Base-by-base conservation (phyloP, 2,113 vertebrate species). In the Xiphophorus couchianus region DNA sequence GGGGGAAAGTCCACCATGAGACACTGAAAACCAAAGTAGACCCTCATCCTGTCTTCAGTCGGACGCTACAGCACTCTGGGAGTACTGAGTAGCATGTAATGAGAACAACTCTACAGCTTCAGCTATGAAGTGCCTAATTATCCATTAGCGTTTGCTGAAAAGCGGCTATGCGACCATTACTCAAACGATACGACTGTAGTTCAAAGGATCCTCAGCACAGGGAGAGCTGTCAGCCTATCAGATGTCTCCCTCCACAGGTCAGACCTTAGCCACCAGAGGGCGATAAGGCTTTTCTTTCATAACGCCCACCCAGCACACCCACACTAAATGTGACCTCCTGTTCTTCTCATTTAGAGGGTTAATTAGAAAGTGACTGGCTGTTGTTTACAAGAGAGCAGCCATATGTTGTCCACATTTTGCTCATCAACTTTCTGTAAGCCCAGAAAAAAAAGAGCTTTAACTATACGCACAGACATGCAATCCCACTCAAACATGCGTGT, bases 351-450 rank as follows among this genome's bases (percentile, higher is more conserved):
- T 82, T 87, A 88, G 86, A 71, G 89, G 90, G 93, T 93, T 86
- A 94, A 95, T 94, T 93, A 94, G 91, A 93, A 92, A 80, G 89
- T 91, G 90, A 91, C 89, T 84, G 88, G 86, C 88, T 86, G 90
- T 84, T 87, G 92, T 88, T 85, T 73, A 94, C 90, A 89, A 89
- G 91, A 89, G 88, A 73, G 61, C 35, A 33, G 86, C 93, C 93
- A 93, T 94, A 91, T 95, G 94, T 78, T 90, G 76, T 69, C 88
- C 6, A 89, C 85, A 91, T 83, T 87, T 86, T 69, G 0, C n/a
- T 91, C 80, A 90, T 91, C 28, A 71, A 71, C 67, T 80, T 54
- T 83, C 64, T 39, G 74, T 51, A 42, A 42, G 14, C 39, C 39
- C 15, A 64, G 74, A 37, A 37, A 39, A 58, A 19, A 69, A 64